These are phyloP conservation scores for Melopsittacus undulatus DNA, from an alignment of 2,797 vertebrate genomes.

Conservation along the genomic window DNA sequence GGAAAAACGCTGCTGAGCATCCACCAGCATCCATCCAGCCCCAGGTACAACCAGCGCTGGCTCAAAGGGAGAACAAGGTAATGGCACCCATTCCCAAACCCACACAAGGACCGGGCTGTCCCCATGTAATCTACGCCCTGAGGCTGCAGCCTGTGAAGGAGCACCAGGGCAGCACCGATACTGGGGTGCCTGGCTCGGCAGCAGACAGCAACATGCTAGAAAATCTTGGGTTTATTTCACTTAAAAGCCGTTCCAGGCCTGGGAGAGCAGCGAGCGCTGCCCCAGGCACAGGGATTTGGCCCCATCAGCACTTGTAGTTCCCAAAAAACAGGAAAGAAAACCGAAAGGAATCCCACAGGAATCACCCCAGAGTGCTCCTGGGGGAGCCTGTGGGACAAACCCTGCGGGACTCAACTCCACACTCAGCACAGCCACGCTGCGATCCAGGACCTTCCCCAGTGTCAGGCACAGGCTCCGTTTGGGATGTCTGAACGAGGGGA, in stretches of 20 bases:
- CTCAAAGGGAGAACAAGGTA: neutral
- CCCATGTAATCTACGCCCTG: rapidly evolving
- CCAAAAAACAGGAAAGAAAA: neutral
- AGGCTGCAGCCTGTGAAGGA: neutral
- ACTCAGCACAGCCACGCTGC: rapidly evolving
- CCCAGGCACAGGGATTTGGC: neutral
- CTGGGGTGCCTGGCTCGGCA: neutral
- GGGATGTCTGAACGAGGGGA: rapidly evolving
- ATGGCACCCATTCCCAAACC: neutral
- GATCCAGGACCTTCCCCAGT: rapidly evolving
- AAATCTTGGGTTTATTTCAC: conserved; percentile 66
- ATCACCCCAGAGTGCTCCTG: rapidly evolving
- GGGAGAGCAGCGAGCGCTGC: neutral
- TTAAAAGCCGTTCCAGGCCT: conserved; percentile 36
- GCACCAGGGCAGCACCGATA: neutral
- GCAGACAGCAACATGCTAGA: conserved; percentile 20
- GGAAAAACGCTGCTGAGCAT: neutral
- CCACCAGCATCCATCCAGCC: neutral
- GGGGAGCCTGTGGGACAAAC: neutral
- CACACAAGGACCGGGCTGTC: neutral
- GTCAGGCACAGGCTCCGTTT: neutral
- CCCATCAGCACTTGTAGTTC: conserved; percentile 30
- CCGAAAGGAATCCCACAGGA: neutral
- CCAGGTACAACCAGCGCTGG: neutral
- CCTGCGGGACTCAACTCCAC: rapidly evolving